A percentile compares a stretch with the other conserved stretches of the same genome.
These are phyloP conservation scores for Numida meleagris DNA, from an alignment of 2,113 vertebrate species.

Conservation along the genomic window DNA sequence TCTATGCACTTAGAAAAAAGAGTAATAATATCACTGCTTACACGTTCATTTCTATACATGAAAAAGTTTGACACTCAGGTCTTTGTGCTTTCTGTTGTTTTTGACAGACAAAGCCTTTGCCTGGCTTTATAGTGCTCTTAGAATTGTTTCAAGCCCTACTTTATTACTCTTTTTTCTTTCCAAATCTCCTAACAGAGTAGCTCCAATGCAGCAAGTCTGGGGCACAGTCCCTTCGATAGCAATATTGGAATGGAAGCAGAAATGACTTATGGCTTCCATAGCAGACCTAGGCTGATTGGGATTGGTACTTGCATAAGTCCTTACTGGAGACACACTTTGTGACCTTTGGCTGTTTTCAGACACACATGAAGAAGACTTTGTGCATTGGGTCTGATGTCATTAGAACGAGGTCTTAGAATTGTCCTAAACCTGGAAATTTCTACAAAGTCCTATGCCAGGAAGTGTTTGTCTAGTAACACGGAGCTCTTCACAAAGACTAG, in stretches of 20 bases:
- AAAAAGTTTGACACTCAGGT: background rate
- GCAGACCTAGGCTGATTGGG: background rate
- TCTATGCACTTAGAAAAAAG: background rate
- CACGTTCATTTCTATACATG: background rate
- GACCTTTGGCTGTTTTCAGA: background rate
- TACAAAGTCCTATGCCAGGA: background rate
- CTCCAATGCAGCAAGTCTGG: background rate
- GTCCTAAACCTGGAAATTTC: background rate
- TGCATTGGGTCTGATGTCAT: background rate
- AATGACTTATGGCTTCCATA: background rate
- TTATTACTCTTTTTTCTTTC: background rate
- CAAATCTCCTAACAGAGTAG: background rate
- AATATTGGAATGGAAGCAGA: background rate
- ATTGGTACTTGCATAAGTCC: background rate
- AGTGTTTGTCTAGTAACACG: background rate
- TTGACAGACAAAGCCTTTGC: background rate
- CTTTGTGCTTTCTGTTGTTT: background rate
- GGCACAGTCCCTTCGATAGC: rapidly evolving
- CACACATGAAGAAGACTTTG: background rate
- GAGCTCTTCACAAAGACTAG: background rate
- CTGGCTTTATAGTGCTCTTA: background rate
- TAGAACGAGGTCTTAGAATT: background rate
- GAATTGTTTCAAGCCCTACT: background rate
- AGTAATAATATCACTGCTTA: background rate
- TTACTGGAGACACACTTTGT: background rate